Percentiles rank a stretch among this genome's conserved stretches.
phyloP scores from a whole-genome alignment of 2,797 vertebrate genomes.

The Galago senegalensis region DNA sequence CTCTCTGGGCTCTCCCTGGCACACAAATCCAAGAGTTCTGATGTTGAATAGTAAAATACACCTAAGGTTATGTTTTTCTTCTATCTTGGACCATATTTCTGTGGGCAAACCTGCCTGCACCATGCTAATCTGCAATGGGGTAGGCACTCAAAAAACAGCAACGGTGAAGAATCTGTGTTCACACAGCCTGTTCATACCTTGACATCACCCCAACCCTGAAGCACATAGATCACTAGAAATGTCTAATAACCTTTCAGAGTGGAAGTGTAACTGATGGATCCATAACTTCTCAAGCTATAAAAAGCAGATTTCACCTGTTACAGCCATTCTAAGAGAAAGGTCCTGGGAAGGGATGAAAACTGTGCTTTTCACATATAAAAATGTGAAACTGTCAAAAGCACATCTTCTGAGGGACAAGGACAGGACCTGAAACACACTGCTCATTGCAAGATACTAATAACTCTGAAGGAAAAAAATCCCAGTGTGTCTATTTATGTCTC shows the following conservation, averaged over 20 bases:
- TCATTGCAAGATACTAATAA: conserved; percentile 26
- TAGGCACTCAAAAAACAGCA: conserved; percentile 45
- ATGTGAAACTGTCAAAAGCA: conserved; percentile 55
- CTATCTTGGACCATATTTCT: conserved; percentile 49
- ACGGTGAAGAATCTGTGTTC: conserved; percentile 28
- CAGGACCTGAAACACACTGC: conserved; percentile 57
- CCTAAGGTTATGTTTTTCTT: conserved; percentile 25
- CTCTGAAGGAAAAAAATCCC: background rate
- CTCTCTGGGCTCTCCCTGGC: conserved; percentile 19
- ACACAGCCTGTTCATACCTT: background rate
- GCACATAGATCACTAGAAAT: conserved; percentile 47
- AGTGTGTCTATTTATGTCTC: conserved; percentile 43
- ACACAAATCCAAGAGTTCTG: conserved; percentile 14
- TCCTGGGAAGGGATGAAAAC: conserved; percentile 57
- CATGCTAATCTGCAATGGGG: background rate
- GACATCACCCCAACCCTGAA: conserved; percentile 42
- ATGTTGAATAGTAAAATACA: conserved; percentile 47
- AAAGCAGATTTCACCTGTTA: conserved; percentile 61
- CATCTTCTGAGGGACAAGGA: conserved; percentile 41
- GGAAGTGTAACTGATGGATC: conserved; percentile 44
- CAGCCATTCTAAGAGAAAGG: conserved; percentile 57
- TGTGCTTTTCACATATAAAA: conserved; percentile 39
- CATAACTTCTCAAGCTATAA: conserved; percentile 49
- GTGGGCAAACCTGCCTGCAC: conserved; percentile 8
- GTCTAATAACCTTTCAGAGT: conserved; percentile 66